Evolutionary conservation across 1,140 invertebrate species (phyloP).

Genomic region (Plectrocnemia conspersa): DNA sequence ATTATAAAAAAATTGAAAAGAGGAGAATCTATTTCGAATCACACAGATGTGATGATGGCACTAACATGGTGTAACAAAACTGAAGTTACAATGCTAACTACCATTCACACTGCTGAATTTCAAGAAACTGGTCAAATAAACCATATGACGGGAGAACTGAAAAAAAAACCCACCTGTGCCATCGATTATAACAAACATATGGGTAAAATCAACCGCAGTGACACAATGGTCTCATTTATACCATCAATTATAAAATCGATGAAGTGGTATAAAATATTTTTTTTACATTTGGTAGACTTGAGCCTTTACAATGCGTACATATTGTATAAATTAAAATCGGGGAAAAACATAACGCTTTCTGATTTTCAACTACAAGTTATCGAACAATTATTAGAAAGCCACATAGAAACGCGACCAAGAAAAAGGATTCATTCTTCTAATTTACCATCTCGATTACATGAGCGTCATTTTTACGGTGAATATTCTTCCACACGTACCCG

Average conservation of each 20-base stretch:
- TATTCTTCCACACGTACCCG: neutral
- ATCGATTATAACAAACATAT: constrained; percentile 40
- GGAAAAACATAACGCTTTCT: constrained; percentile 19
- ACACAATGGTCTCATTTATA: constrained; percentile 37
- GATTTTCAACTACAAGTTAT: constrained; percentile 30
- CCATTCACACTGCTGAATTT: constrained; percentile 34
- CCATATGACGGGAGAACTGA: constrained; percentile 14
- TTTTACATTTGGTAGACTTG: constrained; percentile 38
- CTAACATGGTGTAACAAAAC: constrained; percentile 38
- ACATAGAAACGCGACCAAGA: neutral
- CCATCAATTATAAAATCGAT: constrained; percentile 35
- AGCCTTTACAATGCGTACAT: constrained; percentile 35
- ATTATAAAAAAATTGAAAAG: constrained; percentile 35
- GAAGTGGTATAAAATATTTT: constrained; percentile 39
- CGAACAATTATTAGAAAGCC: constrained; percentile 17
- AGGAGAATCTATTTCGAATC: constrained; percentile 28
- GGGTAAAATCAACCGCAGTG: constrained; percentile 39
- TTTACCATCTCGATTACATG: neutral
- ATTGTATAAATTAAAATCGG: constrained; percentile 26
- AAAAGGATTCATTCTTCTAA: neutral
- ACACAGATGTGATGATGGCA: constrained; percentile 35
- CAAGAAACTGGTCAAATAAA: constrained; percentile 28
- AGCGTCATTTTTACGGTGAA: constrained; percentile 1
- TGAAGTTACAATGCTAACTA: constrained; percentile 38
- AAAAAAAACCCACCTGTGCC: constrained; percentile 35